Percentiles rank a stretch among this genome's conserved stretches.
phyloP scores from a whole-genome alignment of 2,113 vertebrate genomes.

The Mixornis gularis region DNA sequence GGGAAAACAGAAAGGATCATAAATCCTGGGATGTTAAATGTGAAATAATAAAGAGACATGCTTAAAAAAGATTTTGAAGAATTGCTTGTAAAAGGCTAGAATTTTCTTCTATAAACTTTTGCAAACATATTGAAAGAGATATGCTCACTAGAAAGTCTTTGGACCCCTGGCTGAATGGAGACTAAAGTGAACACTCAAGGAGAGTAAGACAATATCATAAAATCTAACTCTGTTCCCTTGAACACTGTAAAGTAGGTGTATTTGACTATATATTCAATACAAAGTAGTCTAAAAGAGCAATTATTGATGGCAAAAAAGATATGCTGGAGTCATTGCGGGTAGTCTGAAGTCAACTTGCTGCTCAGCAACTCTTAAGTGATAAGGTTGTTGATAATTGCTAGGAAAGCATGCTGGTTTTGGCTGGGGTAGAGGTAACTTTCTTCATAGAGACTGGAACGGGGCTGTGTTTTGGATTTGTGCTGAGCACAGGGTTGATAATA shows the following conservation, averaged over 20 bases:
- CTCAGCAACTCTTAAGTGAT: not conserved
- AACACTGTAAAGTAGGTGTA: not conserved
- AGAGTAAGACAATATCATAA: not conserved
- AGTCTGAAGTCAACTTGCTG: not conserved
- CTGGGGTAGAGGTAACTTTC: not conserved
- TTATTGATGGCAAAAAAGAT: not conserved
- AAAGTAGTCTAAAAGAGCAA: not conserved
- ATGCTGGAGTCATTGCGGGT: not conserved
- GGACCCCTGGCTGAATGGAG: not conserved
- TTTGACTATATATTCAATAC: not conserved
- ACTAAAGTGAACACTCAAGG: not conserved
- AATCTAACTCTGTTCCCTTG: not conserved
- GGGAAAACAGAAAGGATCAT: not conserved
- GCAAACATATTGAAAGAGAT: not conserved
- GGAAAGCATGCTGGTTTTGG: not conserved
- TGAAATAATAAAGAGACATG: not conserved
- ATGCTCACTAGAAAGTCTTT: not conserved
- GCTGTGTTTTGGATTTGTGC: not conserved
- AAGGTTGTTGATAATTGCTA: not conserved
- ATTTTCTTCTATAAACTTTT: not conserved
- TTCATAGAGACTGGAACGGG: fast-evolving
- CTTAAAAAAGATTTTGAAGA: not conserved
- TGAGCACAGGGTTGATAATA: not conserved
- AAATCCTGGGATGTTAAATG: not conserved
- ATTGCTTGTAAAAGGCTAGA: not conserved